Percentiles rank a stretch among this genome's conserved stretches.
These are phyloP conservation scores for Oncorhynchus clarkii DNA, from an alignment of 2,113 vertebrate species.

Conservation along the genomic window DNA sequence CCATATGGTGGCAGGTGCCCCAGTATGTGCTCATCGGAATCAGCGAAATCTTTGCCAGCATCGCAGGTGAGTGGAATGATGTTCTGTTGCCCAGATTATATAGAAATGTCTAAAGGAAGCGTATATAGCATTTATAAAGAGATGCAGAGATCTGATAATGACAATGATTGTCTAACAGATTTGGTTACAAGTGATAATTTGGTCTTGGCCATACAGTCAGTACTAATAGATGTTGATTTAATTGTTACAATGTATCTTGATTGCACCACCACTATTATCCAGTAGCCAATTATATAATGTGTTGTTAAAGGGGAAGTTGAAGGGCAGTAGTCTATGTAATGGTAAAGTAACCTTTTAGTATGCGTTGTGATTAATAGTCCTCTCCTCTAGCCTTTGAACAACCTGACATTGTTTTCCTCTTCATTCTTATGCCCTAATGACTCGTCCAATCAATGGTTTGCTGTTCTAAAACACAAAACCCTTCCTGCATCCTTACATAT, in stretches of 20 bases:
- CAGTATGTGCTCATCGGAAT: conserved; percentile 95
- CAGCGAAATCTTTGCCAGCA: conserved; percentile 97
- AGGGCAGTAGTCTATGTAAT: not conserved
- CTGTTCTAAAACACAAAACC: conserved; percentile 26
- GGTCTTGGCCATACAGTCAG: not conserved
- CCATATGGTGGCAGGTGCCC: conserved; percentile 97
- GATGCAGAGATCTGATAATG: not conserved
- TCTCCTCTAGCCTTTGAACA: not conserved
- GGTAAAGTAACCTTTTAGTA: no score
- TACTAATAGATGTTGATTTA: conserved; percentile 24
- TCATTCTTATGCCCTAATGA: conserved; percentile 25
- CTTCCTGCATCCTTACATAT: conserved; percentile 10
- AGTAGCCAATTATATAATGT: conserved; percentile 30
- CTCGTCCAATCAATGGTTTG: conserved; percentile 38
- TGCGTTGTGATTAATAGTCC: not conserved
- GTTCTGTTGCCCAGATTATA: no score
- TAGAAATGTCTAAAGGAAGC: no score
- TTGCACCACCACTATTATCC: conserved; percentile 26
- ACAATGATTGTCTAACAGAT: not conserved
- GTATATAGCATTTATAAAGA: no score
- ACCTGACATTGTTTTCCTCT: conserved; percentile 18
- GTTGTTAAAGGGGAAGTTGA: conserved; percentile 25
- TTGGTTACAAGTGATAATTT: no score
- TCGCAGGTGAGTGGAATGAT: conserved; percentile 80
- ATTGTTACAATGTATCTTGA: conserved; percentile 37